These are phyloP conservation scores for Onychomys torridus DNA, from an alignment of 2,797 vertebrate species.

Conservation along the genomic window DNA sequence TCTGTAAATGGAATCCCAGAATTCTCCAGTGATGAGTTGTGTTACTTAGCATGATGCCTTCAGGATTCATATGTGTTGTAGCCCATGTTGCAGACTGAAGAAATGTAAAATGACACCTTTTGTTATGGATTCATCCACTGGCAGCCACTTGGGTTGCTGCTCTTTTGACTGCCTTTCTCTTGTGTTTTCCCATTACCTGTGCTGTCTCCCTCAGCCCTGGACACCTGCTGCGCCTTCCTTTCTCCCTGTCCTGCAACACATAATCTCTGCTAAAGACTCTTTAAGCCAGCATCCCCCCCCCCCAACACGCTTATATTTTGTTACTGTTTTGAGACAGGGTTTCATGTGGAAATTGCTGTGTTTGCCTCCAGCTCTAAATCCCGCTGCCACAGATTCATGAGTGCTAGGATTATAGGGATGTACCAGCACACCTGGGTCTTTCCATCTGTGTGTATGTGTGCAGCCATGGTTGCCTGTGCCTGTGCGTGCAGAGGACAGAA, in stretches of 20 bases:
- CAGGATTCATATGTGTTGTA: neutral
- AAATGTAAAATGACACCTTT: accelerated
- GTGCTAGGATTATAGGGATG: neutral
- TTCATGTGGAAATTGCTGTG: neutral
- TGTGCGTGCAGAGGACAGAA: neutral
- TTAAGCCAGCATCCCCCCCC: neutral
- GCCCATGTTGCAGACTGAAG: neutral
- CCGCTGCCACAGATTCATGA: neutral
- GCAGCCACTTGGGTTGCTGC: neutral
- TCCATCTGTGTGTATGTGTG: neutral
- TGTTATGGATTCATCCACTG: neutral
- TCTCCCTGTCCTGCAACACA: neutral
- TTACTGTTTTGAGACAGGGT: neutral
- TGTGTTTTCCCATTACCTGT: neutral
- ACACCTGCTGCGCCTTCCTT: too few relatives aligned
- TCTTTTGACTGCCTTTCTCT: neutral
- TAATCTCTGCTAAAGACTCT: neutral
- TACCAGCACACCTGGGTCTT: neutral
- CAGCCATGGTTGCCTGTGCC: neutral
- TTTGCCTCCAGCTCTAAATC: neutral
- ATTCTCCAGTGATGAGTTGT: neutral
- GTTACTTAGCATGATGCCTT: neutral
- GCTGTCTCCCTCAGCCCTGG: accelerated
- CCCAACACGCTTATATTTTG: neutral
- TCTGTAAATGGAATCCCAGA: neutral